Conservation (phyloP, 2,113 vertebrate genomes). For the Takifugu flavidus region DNA sequence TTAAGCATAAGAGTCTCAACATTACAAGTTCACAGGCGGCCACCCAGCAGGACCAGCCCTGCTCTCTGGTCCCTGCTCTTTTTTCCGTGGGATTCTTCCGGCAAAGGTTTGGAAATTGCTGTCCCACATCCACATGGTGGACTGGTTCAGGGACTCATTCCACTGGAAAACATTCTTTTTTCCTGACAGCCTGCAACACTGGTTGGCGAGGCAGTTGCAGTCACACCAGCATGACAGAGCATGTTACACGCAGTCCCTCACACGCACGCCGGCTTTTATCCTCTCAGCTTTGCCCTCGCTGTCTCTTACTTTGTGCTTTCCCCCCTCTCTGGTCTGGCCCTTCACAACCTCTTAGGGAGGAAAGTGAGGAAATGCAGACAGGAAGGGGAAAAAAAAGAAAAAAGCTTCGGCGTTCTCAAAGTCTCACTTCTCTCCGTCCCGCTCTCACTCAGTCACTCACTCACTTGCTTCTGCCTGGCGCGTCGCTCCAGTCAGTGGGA, state of each 20-base stretch:
- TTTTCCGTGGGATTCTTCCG: slow-evolving; percentile 75
- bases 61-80: slow-evolving; percentile 50
- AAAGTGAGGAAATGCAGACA: slow-evolving; percentile 40
- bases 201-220: slow-evolving; percentile 43
- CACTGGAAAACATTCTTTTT: slow-evolving; percentile 67
- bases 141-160: slow-evolving; percentile 66
- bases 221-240: slow-evolving; percentile 65
- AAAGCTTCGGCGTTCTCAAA: slow-evolving; percentile 23
- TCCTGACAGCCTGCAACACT: slow-evolving; percentile 49
- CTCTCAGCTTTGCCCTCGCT: slow-evolving; percentile 34
- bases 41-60: slow-evolving; percentile 49
- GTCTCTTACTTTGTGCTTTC: slow-evolving; percentile 49
- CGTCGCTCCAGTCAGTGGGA: slow-evolving; percentile 71
- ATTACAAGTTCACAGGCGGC: slow-evolving; percentile 36
- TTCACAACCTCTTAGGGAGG: slow-evolving; percentile 43
- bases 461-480: slow-evolving; percentile 32
- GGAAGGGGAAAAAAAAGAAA: slow-evolving; percentile 25
- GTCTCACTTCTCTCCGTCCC: slow-evolving; percentile 41
- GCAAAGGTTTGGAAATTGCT: slow-evolving; percentile 71
- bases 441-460: slow-evolving; percentile 26
- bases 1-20: slow-evolving; percentile 33
- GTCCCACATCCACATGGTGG: slow-evolving; percentile 74
- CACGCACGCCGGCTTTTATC: slow-evolving; percentile 43
- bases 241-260: slow-evolving; percentile 56
- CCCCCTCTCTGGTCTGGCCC: slow-evolving; percentile 40